Evolutionary conservation across 2,113 vertebrate genomes (phyloP), one percentile per base, ranked within the genome.

Genomic region (Acrocephalus kingi): DNA sequence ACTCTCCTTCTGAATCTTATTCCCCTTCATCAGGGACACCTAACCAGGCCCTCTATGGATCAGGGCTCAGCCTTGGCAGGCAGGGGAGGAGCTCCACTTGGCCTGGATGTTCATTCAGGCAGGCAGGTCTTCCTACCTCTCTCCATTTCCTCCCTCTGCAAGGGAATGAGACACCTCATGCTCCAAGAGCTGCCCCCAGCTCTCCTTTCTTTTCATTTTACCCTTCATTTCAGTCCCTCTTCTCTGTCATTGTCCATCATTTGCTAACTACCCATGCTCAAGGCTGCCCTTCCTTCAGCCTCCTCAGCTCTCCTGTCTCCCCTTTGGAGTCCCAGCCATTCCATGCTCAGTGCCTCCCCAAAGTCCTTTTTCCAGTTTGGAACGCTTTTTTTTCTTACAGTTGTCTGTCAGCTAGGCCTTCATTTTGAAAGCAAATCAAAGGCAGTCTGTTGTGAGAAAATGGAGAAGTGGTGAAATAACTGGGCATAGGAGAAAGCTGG

Each of bases 381-480:
- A 33, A 4, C 51, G 33, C 58, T 85, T 80, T 96, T 80, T 96
- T 88, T 93, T 94, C 86, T 41, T 39, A 31, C 27, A 35, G 14
- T 55, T 71, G 13, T 68, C 69, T 77, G 59, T 77, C 94, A 93
- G 46, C 75, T 35, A 45, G 67, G 59, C 71, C 94, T 93, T 96
- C 67, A 54, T 94, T 93, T 66, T 73, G 75, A 80, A 92, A 93
- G 67, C 25, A 85, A 90, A 79, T 76, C 45, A 80, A 87, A 91
- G 64, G 41, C 41, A 23, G 31, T 25, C 82, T 56, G 23, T 19
- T 46, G 51, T 39, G 79, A 88, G 67, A 80, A 92, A 92, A 92
- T 73, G 83, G 75, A 90, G 72, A 94, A 90, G 51, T 28, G 83
- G 30, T 5, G 13, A 92, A 92, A 80, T 62, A 68, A 51, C 59